A percentile compares a stretch with the other conserved stretches of the same genome.
These are phyloP conservation scores for Dendrocincla fuliginosa DNA, from an alignment of 2,797 vertebrate species.

Conservation along the genomic window DNA sequence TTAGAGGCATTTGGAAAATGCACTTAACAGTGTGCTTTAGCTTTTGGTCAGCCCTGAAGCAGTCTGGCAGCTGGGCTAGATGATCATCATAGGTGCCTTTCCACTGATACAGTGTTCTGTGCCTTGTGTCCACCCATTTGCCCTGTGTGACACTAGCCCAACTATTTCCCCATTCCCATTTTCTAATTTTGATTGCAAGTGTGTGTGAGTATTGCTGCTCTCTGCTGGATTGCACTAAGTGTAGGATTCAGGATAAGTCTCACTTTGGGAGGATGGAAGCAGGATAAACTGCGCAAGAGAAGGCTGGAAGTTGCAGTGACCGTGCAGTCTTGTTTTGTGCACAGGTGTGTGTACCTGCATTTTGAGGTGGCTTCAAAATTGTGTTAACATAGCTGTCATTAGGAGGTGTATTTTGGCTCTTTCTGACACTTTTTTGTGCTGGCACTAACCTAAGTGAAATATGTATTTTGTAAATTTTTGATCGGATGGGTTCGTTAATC, in stretches of 20 bases:
- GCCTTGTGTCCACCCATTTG: not conserved
- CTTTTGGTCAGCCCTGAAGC: not conserved
- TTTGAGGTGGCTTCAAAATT: not conserved
- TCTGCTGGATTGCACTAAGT: not conserved
- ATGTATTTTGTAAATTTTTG: not conserved
- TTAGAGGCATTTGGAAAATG: not conserved
- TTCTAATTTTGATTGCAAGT: not conserved
- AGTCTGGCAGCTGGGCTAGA: not conserved
- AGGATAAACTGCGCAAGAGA: not conserved
- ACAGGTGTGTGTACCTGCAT: rapidly evolving
- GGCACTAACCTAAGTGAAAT: not conserved
- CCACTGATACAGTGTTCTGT: not conserved
- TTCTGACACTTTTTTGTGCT: not conserved
- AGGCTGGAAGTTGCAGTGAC: not conserved
- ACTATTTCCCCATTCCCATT: not conserved
- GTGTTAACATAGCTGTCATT: not conserved
- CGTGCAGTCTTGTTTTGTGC: not conserved
- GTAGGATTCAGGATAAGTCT: not conserved
- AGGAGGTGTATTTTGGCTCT: not conserved
- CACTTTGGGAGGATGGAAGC: not conserved
- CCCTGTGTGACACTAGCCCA: not conserved
- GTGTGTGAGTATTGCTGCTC: not conserved
- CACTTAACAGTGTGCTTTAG: not conserved
- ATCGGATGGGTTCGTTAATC: not conserved
- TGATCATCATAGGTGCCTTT: not conserved